Percentiles rank a stretch among this genome's conserved stretches.
phyloP scores from a whole-genome alignment of 2,113 vertebrate genomes.

The Oryzias curvinotus region DNA sequence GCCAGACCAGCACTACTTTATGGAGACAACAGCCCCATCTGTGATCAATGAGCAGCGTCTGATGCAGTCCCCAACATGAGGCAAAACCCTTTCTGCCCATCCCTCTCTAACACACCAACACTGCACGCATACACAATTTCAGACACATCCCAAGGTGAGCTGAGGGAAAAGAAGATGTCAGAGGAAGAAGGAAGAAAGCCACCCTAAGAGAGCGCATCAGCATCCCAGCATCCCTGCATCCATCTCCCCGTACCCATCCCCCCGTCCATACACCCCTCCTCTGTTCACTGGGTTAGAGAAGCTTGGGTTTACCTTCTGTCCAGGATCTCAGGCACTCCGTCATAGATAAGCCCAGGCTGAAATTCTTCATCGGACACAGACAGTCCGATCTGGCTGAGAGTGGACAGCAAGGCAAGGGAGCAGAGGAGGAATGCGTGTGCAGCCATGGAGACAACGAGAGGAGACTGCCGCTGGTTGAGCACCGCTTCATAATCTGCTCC shows the following conservation, averaged over 20 bases:
- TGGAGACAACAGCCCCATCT: slow-evolving; percentile 64
- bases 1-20: slow-evolving; percentile 59
- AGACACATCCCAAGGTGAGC: slow-evolving; percentile 40
- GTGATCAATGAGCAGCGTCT: slow-evolving; percentile 70
- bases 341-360: slow-evolving; percentile 66
- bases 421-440: slow-evolving; percentile 76
- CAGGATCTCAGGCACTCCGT: slow-evolving; percentile 81
- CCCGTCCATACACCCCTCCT: slow-evolving; percentile 23
- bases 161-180: neutral
- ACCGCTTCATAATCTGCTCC: slow-evolving; percentile 83
- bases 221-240: slow-evolving; percentile 61
- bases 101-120: slow-evolving; percentile 16
- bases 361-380: slow-evolving; percentile 60
- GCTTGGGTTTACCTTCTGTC: slow-evolving; percentile 76
- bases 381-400: slow-evolving; percentile 62
- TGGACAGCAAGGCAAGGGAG: slow-evolving; percentile 71
- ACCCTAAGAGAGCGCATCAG: slow-evolving; percentile 52
- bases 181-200: slow-evolving; percentile 25
- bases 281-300: slow-evolving; percentile 45
- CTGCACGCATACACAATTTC: slow-evolving; percentile 2
- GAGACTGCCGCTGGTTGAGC: slow-evolving; percentile 74
- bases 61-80: slow-evolving; percentile 64
- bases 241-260: slow-evolving; percentile 37
- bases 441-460: slow-evolving; percentile 81
- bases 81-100: slow-evolving; percentile 59